phyloP scores from a whole-genome alignment of 2,797 vertebrate genomes.

The Lates japonicus region DNA sequence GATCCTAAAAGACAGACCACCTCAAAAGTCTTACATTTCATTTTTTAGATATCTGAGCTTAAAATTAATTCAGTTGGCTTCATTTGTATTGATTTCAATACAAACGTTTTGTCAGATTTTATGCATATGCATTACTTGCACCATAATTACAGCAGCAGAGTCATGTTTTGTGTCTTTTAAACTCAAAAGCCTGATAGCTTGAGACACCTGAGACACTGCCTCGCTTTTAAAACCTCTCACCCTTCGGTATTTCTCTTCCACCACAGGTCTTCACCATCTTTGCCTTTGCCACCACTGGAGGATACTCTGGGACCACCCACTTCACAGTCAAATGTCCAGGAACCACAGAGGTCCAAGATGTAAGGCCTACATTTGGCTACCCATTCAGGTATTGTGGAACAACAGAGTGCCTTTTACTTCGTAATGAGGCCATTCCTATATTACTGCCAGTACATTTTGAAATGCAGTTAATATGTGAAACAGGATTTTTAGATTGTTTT shows the following conservation, averaged over 20 bases:
- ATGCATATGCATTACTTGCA: neutral
- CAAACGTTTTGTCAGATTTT: neutral
- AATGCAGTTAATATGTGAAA: neutral
- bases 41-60: no score
- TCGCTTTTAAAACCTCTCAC: neutral
- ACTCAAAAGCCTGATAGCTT: neutral
- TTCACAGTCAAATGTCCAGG: slow-evolving; percentile 77
- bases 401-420: neutral
- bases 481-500: neutral
- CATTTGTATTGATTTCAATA: neutral
- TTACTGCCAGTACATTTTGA: neutral
- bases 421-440: neutral
- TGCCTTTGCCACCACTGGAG: slow-evolving; percentile 93
- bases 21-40: no score
- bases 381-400: slow-evolving; percentile 91
- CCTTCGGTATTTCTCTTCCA: neutral
- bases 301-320: slow-evolving; percentile 88
- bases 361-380: slow-evolving; percentile 86
- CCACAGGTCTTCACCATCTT: slow-evolving; percentile 93
- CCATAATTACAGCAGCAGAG: neutral
- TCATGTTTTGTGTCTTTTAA: neutral
- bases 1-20: no score
- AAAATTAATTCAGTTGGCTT: neutral
- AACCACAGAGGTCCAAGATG: accelerated
- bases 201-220: neutral